A percentile compares a stretch with the other conserved stretches of the same genome.
Evolutionary conservation across 2,888 invertebrate species (phyloP).

Genomic region (Autographa gamma): DNA sequence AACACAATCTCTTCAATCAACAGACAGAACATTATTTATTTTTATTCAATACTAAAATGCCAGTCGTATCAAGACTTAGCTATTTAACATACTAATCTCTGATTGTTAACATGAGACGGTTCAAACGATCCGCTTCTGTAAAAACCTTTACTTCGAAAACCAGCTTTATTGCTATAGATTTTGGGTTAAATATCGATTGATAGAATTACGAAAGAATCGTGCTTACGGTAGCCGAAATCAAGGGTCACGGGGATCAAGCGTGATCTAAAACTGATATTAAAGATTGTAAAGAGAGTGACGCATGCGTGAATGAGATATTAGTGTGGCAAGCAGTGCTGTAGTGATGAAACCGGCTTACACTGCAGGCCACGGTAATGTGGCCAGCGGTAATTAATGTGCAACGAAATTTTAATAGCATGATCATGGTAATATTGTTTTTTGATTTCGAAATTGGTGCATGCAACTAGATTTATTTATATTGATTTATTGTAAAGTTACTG

Average conservation of each 20-base stretch:
- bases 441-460: not conserved
- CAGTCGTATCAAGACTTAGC: slow-evolving; percentile 66
- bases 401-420: slow-evolving; percentile 4
- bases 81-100: slow-evolving; percentile 83
- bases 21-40: slow-evolving; percentile 61
- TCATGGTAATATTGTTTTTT: slow-evolving; percentile 3
- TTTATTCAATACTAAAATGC: slow-evolving; percentile 67
- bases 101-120: slow-evolving; percentile 83
- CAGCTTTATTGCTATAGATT: slow-evolving; percentile 52
- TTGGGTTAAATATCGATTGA: slow-evolving; percentile 63
- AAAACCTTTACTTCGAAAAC: slow-evolving; percentile 34
- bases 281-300: slow-evolving; percentile 83
- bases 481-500: not conserved
- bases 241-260: slow-evolving; percentile 86
- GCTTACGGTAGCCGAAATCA: slow-evolving; percentile 87
- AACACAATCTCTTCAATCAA: slow-evolving; percentile 45
- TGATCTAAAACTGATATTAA: slow-evolving; percentile 87
- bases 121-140: slow-evolving; percentile 72
- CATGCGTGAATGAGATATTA: slow-evolving; percentile 87
- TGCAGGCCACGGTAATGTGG: slow-evolving; percentile 38
- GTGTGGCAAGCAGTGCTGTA: slow-evolving; percentile 68
- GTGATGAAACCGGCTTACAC: slow-evolving; percentile 67
- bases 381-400: slow-evolving; percentile 16
- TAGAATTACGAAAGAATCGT: slow-evolving; percentile 73
- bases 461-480: not conserved